Evolutionary conservation across 1,140 invertebrate genomes (phyloP).

Genomic region (Argopecten irradians): DNA sequence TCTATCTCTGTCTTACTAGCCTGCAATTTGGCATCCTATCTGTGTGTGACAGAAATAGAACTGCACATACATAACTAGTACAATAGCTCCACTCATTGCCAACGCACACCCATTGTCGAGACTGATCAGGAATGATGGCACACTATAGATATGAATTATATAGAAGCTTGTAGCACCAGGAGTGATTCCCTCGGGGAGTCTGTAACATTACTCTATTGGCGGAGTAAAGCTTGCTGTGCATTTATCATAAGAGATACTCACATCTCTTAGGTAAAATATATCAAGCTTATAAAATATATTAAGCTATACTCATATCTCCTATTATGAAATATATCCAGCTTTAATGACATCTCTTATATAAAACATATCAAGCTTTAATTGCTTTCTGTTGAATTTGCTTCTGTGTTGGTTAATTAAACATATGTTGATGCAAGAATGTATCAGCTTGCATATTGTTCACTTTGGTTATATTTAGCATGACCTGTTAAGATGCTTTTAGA

Average conservation of each 20-base stretch:
- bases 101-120: constrained; percentile 10
- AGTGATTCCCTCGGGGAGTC: background rate
- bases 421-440: background rate
- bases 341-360: background rate
- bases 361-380: background rate
- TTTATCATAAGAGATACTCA: background rate
- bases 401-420: background rate
- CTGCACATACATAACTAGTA: background rate
- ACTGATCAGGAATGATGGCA: background rate
- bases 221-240: background rate
- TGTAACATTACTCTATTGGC: background rate
- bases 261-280: background rate
- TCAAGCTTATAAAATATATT: no score
- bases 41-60: background rate
- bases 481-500: no score
- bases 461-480: no score
- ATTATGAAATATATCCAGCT: background rate
- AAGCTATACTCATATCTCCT: background rate
- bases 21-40: no score
- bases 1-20: background rate
- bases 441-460: no score
- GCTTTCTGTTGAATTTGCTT: background rate
- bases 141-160: constrained; percentile 10
- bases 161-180: background rate
- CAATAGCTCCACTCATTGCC: background rate